phyloP scores from a whole-genome alignment of 1,140 invertebrate genomes.

The Lepidurus arcticus region DNA sequence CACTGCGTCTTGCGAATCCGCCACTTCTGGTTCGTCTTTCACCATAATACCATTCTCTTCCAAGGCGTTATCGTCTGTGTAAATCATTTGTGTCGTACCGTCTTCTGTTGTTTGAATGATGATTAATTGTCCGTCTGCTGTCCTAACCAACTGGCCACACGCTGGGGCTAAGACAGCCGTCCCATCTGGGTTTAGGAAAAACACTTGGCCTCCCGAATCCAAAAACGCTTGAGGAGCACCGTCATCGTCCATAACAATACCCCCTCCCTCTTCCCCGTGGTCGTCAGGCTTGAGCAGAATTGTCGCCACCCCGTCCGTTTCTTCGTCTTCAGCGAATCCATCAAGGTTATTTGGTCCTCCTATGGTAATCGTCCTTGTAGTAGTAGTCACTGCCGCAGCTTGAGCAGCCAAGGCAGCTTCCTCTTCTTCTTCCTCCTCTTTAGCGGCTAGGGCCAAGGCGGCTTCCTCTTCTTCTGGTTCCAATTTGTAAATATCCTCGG shows the following conservation, averaged over 20 bases:
- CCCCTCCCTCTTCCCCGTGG: conserved; percentile 2
- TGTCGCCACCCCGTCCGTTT: not conserved
- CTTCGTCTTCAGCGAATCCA: not conserved
- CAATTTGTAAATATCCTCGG: conserved; percentile 30
- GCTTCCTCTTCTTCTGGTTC: conserved; percentile 29
- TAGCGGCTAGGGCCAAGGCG: not conserved
- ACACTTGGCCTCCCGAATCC: conserved; percentile 30
- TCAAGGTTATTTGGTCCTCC: not conserved
- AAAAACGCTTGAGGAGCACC: conserved; percentile 32
- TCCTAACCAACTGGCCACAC: conserved; percentile 30
- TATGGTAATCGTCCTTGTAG: conserved; percentile 15
- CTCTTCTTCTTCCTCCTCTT: conserved; percentile 31
- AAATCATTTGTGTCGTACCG: conserved; percentile 24
- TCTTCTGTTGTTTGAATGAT: conserved; percentile 31
- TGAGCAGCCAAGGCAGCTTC: conserved; percentile 20
- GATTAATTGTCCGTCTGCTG: conserved; percentile 32
- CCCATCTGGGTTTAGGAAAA: conserved; percentile 33
- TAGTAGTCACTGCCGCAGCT: not conserved
- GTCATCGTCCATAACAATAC: conserved; percentile 28
- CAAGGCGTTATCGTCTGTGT: conserved; percentile 23
- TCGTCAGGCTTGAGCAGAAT: not conserved
- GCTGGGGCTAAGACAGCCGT: conserved; percentile 31
- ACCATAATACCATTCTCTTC: conserved; percentile 29
- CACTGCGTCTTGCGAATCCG: conserved; percentile 31
- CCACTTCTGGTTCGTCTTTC: conserved; percentile 27